These are phyloP conservation scores for Dione vanillae DNA, from an alignment of 2,888 invertebrate species.

Conservation along the genomic window DNA sequence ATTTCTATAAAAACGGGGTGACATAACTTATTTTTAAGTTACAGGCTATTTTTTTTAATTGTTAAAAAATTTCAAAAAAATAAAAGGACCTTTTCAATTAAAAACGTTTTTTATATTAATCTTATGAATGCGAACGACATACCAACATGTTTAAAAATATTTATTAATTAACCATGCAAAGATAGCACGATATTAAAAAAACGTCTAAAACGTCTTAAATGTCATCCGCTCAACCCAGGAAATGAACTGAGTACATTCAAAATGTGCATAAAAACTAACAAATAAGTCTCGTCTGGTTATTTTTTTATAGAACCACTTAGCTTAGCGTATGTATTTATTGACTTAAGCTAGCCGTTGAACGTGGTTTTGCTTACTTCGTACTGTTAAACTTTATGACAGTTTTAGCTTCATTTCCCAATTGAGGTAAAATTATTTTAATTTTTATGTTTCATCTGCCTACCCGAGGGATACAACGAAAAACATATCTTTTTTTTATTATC, in stretches of 20 bases:
- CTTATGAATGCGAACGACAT: background rate
- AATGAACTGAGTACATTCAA: slow-evolving; percentile 11
- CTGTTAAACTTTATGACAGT: background rate
- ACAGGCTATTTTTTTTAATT: too few species aligned
- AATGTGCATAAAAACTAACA: slow-evolving; percentile 16
- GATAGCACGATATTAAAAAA: background rate
- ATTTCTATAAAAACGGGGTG: too few species aligned
- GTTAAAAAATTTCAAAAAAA: too few species aligned
- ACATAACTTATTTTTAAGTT: too few species aligned
- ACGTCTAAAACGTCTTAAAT: slow-evolving; percentile 30
- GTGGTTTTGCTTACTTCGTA: too few species aligned
- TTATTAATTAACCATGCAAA: slow-evolving; percentile 1
- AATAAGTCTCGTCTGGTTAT: background rate
- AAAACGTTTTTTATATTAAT: background rate
- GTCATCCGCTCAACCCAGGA: slow-evolving; percentile 31
- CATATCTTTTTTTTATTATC: too few species aligned
- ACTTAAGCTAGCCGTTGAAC: too few species aligned
- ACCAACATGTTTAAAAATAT: slow-evolving; percentile 5
- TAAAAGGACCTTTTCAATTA: too few species aligned
- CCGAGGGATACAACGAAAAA: too few species aligned
- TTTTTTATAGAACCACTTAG: background rate
- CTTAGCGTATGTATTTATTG: background rate
- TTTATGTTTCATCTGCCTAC: too few species aligned
- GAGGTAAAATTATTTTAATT: too few species aligned
- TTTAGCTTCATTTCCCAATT: background rate